Percentiles rank a stretch among this genome's conserved stretches.
These are phyloP conservation scores for Elachura formosa DNA, from an alignment of 2,113 vertebrate species.

Conservation along the genomic window DNA sequence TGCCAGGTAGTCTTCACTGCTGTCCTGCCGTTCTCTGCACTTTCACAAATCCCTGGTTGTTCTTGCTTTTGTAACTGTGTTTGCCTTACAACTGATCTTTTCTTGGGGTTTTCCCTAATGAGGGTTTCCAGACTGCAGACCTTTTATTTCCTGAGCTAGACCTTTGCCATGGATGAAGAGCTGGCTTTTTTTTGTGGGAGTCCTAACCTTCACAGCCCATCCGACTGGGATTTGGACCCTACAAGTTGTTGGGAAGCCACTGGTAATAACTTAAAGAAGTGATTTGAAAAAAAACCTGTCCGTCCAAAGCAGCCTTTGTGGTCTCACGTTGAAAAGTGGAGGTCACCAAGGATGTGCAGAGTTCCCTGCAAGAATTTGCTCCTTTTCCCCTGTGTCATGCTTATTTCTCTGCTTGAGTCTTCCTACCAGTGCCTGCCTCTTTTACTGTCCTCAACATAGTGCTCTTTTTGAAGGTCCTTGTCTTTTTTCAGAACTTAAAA, in stretches of 20 bases:
- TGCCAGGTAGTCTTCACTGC: neutral
- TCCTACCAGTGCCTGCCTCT: neutral
- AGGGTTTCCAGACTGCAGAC: neutral
- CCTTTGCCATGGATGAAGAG: neutral
- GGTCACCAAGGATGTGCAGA: neutral
- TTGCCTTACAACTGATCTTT: neutral
- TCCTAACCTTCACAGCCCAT: neutral
- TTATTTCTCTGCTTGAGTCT: neutral
- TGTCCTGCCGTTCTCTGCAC: neutral
- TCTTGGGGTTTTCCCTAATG: neutral
- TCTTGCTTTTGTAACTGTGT: neutral
- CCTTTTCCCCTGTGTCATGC: neutral
- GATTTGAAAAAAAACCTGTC: neutral
- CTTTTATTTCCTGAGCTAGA: neutral
- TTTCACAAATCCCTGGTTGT: neutral
- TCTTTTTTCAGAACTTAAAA: neutral
- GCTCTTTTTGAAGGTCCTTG: neutral
- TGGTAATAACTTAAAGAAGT: neutral
- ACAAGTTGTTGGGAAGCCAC: neutral
- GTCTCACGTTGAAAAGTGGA: neutral
- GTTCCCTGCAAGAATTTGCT: neutral
- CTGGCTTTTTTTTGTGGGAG: accelerated
- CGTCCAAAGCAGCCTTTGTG: neutral
- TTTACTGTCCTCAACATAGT: neutral
- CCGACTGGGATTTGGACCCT: neutral